Evolutionary conservation across 2,888 invertebrate genomes (phyloP).

Genomic region (Rotaria magnacalcarata): DNA sequence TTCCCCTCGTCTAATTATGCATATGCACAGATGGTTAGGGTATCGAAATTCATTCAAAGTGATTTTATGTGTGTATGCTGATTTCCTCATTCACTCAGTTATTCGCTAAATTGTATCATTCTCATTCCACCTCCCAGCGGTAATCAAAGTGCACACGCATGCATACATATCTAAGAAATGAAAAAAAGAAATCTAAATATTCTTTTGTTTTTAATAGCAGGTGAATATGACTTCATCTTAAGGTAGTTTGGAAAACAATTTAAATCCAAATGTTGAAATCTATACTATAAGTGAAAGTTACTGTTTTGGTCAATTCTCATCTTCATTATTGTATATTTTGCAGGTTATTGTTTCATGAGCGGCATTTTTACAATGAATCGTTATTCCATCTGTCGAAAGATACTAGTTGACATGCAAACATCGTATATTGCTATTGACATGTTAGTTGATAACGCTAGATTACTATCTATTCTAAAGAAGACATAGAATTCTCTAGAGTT

Average conservation of each 20-base stretch:
- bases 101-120: conserved; percentile 26
- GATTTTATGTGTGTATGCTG: background rate
- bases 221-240: background rate
- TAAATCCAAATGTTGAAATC: too few relatives aligned
- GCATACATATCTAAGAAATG: background rate
- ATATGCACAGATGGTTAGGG: conserved; percentile 29
- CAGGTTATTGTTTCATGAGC: background rate
- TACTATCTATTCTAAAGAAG: background rate
- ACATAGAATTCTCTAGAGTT: background rate
- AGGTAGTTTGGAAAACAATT: background rate
- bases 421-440: background rate
- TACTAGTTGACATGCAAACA: conserved; percentile 26
- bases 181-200: background rate
- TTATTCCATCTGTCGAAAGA: background rate
- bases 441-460: background rate
- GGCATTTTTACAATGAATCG: background rate
- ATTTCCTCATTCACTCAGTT: conserved; percentile 4
- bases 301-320: too few relatives aligned
- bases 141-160: conserved; percentile 15
- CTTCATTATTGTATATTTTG: background rate
- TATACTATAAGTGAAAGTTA: too few relatives aligned
- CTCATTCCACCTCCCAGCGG: conserved; percentile 18
- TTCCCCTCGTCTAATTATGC: conserved; percentile 14
- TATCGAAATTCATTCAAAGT: conserved; percentile 29
- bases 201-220: background rate